phyloP scores from a whole-genome alignment of 2,797 vertebrate species.

The Steatocranus sp. region DNA sequence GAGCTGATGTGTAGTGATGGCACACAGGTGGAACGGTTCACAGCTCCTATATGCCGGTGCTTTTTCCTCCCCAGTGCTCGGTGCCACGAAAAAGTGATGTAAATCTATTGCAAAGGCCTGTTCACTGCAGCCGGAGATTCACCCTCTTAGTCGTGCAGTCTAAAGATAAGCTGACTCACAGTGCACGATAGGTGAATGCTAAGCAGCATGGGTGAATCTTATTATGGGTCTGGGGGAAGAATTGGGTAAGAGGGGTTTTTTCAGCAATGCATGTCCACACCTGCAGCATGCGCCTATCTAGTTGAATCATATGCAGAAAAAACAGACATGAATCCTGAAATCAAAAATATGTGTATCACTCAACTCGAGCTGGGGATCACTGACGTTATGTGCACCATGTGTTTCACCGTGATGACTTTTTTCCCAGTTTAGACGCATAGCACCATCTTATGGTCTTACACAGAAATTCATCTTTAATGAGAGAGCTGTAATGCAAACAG shows the following conservation, averaged over 20 bases:
- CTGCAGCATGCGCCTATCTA: background rate
- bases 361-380: background rate
- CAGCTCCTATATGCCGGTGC: constrained; percentile 6
- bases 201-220: constrained; percentile 45
- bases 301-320: background rate
- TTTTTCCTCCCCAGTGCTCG: background rate
- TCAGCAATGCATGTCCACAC: background rate
- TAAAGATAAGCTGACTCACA: constrained; percentile 62
- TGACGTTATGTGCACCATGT: background rate
- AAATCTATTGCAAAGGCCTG: constrained; percentile 56
- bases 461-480: constrained; percentile 47
- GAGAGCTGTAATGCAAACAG: background rate
- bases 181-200: constrained; percentile 57
- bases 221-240: constrained; percentile 26
- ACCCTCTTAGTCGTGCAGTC: constrained; percentile 36
- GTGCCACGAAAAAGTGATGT: constrained; percentile 41
- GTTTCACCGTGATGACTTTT: background rate
- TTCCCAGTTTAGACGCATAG: constrained; percentile 55
- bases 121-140: constrained; percentile 40
- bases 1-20: constrained; percentile 44
- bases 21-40: constrained; percentile 51
- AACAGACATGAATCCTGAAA: background rate
- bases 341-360: background rate
- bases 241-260: background rate
- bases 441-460: constrained; percentile 75